Conservation (phyloP, 2,888 invertebrate genomes). For the Trichacis sp. region DNA sequence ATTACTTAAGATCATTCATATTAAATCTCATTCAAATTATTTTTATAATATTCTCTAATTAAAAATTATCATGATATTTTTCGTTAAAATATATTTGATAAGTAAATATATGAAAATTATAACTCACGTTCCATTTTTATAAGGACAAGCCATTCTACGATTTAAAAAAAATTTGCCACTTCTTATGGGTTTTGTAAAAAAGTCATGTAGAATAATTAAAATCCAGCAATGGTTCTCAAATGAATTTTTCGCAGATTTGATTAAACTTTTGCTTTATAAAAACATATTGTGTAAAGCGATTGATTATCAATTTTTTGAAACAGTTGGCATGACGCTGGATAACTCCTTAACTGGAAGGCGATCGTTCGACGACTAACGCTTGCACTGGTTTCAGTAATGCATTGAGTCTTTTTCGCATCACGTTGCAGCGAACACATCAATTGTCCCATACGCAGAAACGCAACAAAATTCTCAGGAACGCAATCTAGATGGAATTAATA, state of each 20-base stretch:
- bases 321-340: constrained; percentile 8
- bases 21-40: too few relatives aligned
- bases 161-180: constrained; percentile 10
- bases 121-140: constrained; percentile 46
- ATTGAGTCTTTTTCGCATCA: constrained; percentile 40
- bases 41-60: too few relatives aligned
- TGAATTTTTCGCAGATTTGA: not conserved
- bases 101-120: not conserved
- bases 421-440: not conserved
- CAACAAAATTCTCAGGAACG: too few relatives aligned
- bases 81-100: too few relatives aligned
- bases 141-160: constrained; percentile 39
- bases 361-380: constrained; percentile 38
- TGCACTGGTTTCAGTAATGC: constrained; percentile 19
- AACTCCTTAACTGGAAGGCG: constrained; percentile 34
- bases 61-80: too few relatives aligned
- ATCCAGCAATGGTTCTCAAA: not conserved
- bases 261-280: not conserved
- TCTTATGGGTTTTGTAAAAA: not conserved
- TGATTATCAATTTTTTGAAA: not conserved
- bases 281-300: not conserved
- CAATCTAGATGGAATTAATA: too few relatives aligned
- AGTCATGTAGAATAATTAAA: not conserved
- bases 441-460: not conserved
- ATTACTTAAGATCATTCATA: too few relatives aligned